Evolutionary conservation across 2,113 vertebrate species (phyloP).

Genomic region (Gobio gobio): DNA sequence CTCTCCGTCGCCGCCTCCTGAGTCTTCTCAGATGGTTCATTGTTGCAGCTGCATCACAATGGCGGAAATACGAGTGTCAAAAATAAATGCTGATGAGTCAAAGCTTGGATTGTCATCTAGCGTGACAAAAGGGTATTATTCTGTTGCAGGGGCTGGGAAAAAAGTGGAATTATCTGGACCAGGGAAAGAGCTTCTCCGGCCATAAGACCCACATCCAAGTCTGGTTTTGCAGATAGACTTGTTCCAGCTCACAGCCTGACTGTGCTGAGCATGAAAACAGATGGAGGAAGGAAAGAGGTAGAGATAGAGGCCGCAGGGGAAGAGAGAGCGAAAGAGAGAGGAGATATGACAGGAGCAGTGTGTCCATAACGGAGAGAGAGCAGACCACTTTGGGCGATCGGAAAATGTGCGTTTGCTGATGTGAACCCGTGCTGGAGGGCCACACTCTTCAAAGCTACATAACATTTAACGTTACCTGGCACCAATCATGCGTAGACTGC

Average conservation of each 20-base stretch:
- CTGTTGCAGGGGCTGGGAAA: conserved; percentile 65
- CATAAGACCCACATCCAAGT: conserved; percentile 67
- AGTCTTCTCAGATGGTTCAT: conserved; percentile 21
- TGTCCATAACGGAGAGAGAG: conserved; percentile 22
- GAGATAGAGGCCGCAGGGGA: neutral
- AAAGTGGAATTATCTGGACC: conserved; percentile 70
- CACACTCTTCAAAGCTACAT: conserved; percentile 15
- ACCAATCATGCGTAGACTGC: conserved; percentile 8
- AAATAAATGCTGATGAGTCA: conserved; percentile 80
- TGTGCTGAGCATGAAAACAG: conserved; percentile 73
- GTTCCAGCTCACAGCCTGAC: conserved; percentile 75
- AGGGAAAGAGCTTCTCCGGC: conserved; percentile 69
- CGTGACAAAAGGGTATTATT: conserved; percentile 77
- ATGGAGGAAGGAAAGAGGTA: conserved; percentile 69
- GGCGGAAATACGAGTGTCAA: conserved; percentile 74
- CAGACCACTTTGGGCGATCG: conserved; percentile 22
- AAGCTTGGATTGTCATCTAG: conserved; percentile 76
- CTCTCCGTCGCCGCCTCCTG: neutral
- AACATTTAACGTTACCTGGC: conserved; percentile 33
- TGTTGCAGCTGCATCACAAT: conserved; percentile 62
- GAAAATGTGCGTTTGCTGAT: conserved; percentile 22
- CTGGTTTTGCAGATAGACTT: conserved; percentile 79
- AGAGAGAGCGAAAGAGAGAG: conserved; percentile 27
- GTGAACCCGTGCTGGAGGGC: conserved; percentile 9
- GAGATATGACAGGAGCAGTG: neutral